Percentiles rank a stretch among this genome's conserved stretches.
Evolutionary conservation across 2,113 vertebrate species (phyloP).

Genomic region (Hystrix brachyura): DNA sequence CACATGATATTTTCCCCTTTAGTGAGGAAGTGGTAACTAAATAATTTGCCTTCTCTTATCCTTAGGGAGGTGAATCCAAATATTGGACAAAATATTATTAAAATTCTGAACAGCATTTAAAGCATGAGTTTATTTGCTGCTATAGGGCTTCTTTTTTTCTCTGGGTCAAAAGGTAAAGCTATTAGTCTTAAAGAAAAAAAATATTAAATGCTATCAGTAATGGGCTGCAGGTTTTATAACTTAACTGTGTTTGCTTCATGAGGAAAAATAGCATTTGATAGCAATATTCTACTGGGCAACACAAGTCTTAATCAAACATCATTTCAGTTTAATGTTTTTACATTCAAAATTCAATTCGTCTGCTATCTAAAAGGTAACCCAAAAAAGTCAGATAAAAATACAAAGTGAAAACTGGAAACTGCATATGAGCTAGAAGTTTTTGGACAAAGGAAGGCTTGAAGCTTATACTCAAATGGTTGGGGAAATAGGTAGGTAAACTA

Average conservation of each 20-base stretch:
- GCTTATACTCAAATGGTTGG: neutral
- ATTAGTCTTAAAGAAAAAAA: constrained; percentile 66
- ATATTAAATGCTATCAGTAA: constrained; percentile 48
- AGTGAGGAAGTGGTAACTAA: constrained; percentile 54
- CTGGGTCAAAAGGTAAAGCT: constrained; percentile 69
- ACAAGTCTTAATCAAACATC: constrained; percentile 55
- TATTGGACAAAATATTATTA: constrained; percentile 65
- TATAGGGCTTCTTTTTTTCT: constrained; percentile 38
- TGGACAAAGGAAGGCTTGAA: neutral
- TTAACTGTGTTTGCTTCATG: constrained; percentile 56
- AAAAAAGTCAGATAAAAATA: constrained; percentile 51
- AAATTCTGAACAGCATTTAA: constrained; percentile 66
- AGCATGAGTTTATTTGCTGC: constrained; percentile 46
- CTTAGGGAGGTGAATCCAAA: constrained; percentile 52
- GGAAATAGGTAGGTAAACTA: constrained; percentile 25
- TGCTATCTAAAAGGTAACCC: constrained; percentile 21
- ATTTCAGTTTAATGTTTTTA: constrained; percentile 62
- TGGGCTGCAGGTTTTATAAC: constrained; percentile 57
- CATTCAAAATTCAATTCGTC: constrained; percentile 54
- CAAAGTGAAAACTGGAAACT: constrained; percentile 16
- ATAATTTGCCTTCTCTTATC: constrained; percentile 69
- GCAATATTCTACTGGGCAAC: constrained; percentile 17
- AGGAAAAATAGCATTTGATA: constrained; percentile 65
- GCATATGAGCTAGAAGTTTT: neutral
- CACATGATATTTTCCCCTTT: constrained; percentile 37